These are phyloP conservation scores for Condylura cristata DNA, from an alignment of 2,113 vertebrate species.

Conservation along the genomic window DNA sequence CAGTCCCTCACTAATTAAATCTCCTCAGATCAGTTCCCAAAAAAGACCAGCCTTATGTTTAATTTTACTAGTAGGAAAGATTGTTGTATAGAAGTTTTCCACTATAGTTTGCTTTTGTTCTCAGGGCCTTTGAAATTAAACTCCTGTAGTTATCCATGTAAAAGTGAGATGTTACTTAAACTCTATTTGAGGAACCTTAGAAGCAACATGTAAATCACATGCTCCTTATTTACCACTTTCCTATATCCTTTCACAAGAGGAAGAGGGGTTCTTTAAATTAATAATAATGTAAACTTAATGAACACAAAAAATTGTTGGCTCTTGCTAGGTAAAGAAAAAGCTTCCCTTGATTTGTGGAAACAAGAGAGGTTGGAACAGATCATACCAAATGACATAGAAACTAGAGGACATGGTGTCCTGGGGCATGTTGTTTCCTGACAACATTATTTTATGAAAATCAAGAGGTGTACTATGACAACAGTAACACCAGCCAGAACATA, in stretches of 20 bases:
- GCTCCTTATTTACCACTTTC: not conserved
- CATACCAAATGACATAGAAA: fast-evolving
- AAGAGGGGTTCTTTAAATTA: not conserved
- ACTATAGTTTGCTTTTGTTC: not conserved
- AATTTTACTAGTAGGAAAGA: not conserved
- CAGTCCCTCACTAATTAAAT: not conserved
- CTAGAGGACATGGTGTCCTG: not conserved
- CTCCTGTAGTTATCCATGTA: not conserved
- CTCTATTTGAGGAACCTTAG: not conserved
- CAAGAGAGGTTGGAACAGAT: not conserved
- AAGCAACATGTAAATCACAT: not conserved
- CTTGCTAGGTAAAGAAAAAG: not conserved
- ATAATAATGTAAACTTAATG: not conserved
- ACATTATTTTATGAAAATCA: not conserved
- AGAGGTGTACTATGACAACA: not conserved
- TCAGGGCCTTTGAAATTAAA: not conserved
- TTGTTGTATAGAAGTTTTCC: not conserved
- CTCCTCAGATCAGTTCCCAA: not conserved
- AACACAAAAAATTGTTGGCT: not conserved
- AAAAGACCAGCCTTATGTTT: not conserved
- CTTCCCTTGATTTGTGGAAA: not conserved
- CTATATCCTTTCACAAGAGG: not conserved
- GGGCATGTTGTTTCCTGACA: not conserved
- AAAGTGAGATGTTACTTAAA: not conserved
- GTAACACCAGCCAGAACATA: not conserved